These are phyloP conservation scores for Amphipoea oculea DNA, from an alignment of 2,888 invertebrate genomes.

Conservation along the genomic window DNA sequence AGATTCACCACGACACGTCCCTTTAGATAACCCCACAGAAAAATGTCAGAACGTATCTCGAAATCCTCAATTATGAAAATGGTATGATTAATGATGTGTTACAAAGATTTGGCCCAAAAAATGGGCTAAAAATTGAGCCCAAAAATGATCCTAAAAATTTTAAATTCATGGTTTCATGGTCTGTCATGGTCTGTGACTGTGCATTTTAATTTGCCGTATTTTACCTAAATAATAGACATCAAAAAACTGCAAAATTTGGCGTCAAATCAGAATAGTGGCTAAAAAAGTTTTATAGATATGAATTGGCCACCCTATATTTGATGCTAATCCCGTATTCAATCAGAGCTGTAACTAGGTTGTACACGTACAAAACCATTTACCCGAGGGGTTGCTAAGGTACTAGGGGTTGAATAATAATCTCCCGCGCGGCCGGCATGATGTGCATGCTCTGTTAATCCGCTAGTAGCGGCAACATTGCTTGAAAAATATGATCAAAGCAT, in stretches of 20 bases:
- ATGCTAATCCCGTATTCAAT: not conserved
- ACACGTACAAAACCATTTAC: not conserved
- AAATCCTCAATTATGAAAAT: not conserved
- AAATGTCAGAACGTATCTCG: not conserved
- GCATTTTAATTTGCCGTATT: not conserved
- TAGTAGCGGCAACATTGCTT: not conserved
- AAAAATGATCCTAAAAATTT: too few species aligned
- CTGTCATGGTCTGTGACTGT: not conserved
- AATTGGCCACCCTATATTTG: not conserved
- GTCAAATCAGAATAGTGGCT: not conserved
- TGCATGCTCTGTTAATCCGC: not conserved
- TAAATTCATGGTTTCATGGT: too few species aligned
- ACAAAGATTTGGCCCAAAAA: not conserved
- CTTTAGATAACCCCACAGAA: not conserved
- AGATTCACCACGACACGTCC: not conserved
- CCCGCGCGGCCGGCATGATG: not conserved
- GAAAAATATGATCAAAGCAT: conserved; percentile 3
- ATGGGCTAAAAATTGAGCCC: too few species aligned
- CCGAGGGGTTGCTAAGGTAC: not conserved
- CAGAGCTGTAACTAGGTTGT: not conserved
- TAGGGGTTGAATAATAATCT: not conserved
- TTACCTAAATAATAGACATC: not conserved
- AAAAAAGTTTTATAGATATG: not conserved
- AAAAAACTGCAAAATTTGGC: not conserved
- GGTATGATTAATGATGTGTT: not conserved